Conservation (phyloP, 2,888 invertebrate species). For the Dasypolia templi region DNA sequence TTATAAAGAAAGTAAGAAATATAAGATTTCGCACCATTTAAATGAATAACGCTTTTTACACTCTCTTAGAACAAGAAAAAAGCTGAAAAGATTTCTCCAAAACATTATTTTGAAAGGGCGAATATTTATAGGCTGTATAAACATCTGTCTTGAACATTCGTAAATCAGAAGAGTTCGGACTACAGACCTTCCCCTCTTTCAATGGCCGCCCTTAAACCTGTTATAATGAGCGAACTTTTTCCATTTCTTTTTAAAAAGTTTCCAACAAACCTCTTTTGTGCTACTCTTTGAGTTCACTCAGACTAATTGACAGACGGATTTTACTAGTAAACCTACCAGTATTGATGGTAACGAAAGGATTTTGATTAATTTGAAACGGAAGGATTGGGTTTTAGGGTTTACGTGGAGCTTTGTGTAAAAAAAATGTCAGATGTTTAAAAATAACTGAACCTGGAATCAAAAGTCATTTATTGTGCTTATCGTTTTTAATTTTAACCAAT, state of each 20-base stretch:
- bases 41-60: conserved; percentile 4
- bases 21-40: not conserved
- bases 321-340: conserved; percentile 50
- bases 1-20: not conserved
- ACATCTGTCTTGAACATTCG: conserved; percentile 65
- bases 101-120: conserved; percentile 36
- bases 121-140: conserved; percentile 62
- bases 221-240: conserved; percentile 87
- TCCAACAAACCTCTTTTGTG: conserved; percentile 71
- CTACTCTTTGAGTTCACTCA: conserved; percentile 75
- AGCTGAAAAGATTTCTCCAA: conserved; percentile 6
- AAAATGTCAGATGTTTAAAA: conserved; percentile 12
- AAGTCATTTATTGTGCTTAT: not conserved
- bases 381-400: not conserved
- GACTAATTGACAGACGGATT: conserved; percentile 74
- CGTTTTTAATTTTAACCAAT: not conserved
- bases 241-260: conserved; percentile 80
- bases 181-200: conserved; percentile 63
- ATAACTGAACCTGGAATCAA: not conserved
- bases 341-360: conserved; percentile 44
- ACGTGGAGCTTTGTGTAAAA: conserved; percentile 11
- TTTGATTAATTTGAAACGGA: conserved; percentile 46
- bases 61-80: conserved; percentile 8
- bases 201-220: conserved; percentile 79
- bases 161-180: conserved; percentile 64